These are phyloP conservation scores for Eristalinus sepulchralis DNA, from an alignment of 2,888 invertebrate species.

Conservation along the genomic window DNA sequence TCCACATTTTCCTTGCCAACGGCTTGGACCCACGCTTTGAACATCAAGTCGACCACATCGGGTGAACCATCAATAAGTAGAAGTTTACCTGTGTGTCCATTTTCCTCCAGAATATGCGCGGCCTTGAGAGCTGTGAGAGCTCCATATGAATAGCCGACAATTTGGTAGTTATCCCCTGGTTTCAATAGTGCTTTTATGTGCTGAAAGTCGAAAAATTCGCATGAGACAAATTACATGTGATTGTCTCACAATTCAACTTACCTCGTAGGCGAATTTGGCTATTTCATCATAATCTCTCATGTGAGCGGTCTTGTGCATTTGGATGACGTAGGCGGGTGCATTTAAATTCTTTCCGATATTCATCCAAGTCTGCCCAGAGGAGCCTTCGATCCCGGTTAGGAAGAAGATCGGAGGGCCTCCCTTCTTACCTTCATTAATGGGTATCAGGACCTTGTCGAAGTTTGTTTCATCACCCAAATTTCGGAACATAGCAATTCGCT, in stretches of 20 bases:
- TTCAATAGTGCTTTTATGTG: constrained; percentile 83
- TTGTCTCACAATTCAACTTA: constrained; percentile 62
- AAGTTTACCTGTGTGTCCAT: constrained; percentile 84
- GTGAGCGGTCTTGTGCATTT: constrained; percentile 76
- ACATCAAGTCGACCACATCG: constrained; percentile 83
- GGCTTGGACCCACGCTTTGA: constrained; percentile 73
- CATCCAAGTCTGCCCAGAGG: constrained; percentile 81
- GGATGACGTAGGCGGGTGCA: constrained; percentile 76
- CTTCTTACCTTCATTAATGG: constrained; percentile 77
- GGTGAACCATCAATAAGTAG: constrained; percentile 92
- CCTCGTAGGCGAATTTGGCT: constrained; percentile 75
- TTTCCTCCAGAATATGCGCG: constrained; percentile 86
- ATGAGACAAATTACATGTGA: neutral
- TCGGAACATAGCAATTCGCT: constrained; percentile 82
- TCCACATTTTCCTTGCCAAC: constrained; percentile 76
- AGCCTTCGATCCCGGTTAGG: constrained; percentile 87
- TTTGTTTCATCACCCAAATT: constrained; percentile 84
- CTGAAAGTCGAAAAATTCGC: constrained; percentile 79
- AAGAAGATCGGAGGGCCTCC: constrained; percentile 78
- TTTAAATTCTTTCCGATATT: constrained; percentile 75
- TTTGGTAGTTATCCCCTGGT: constrained; percentile 84
- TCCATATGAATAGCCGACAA: constrained; percentile 96
- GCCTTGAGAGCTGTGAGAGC: constrained; percentile 89
- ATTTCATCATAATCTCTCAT: constrained; percentile 75
- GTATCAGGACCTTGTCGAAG: constrained; percentile 82